Base-by-base conservation (phyloP, 2,113 vertebrate species). In the rat (Rattus norvegicus) region DNA sequence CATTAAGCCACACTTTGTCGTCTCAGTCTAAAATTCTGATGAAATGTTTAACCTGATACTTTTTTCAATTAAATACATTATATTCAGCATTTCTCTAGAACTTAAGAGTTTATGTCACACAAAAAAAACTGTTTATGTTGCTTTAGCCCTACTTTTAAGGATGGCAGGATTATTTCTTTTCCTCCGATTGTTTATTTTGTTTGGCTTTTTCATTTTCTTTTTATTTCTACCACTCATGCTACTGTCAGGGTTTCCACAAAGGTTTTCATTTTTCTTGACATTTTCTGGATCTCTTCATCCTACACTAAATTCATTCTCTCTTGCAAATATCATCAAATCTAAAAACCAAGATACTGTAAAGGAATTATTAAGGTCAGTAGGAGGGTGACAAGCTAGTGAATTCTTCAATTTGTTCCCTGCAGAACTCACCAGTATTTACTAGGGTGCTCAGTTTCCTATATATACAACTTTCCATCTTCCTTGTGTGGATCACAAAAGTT, bases 1-100 rank as follows among this genome's bases (percentile, higher is more conserved):
- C 83, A 95, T 97, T 97, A 96, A 97, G 88, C 95, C 86, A 91
- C 43, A 87, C 43, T 97, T 94, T 92, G 90, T 97, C 94, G 95
- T 96, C 81, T 96, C 96, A 93, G 93, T 95, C 92, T 96, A 73
- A 54, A 69, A 49, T 95, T 88, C 16, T 97, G 89, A 97, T 94
- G 69, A 97, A 96, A 92, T 88, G 56, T 96, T 43, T 69, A 88
- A 77, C 36, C 5, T 67, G 2, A 36, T 7, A 65, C 19, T 12
- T 54, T 61, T 92, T 17, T 33, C 69, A 93, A 93, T 63, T 92
- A 92, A 89, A 10, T 59, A 30, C 47, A 52, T 77, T 94, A 10
- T 90, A 14, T 10, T 80, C 14, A 65, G 7, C 1, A 61, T 86
- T 88, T 96, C 11, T 83, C 17, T 67, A 65, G 13, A 93, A 90